phyloP scores from a whole-genome alignment of 1,140 invertebrate species.

The Laupala kohalensis region DNA sequence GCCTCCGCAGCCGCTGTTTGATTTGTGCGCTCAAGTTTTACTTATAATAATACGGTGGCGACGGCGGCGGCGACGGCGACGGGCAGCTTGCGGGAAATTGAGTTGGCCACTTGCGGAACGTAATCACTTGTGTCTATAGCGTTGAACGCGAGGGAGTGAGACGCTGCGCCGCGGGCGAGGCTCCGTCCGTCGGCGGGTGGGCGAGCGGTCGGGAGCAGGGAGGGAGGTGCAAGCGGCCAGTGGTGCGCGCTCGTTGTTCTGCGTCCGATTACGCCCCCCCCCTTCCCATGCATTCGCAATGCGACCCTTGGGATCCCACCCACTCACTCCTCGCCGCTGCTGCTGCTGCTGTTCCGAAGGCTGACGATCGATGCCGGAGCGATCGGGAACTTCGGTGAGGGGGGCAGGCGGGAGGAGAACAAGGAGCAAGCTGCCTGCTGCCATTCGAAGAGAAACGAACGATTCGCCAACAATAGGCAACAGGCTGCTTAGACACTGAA shows the following conservation, averaged over 20 bases:
- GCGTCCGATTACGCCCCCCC: neutral
- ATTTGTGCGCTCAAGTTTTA: conserved; percentile 10
- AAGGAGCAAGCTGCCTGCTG: no score
- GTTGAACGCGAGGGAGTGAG: neutral
- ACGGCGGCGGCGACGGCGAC: neutral
- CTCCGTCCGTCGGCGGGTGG: neutral
- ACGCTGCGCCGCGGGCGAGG: neutral
- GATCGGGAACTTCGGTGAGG: no score
- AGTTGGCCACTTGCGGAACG: conserved; percentile 7
- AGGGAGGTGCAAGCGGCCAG: neutral
- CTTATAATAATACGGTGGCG: neutral
- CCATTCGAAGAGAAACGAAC: no score
- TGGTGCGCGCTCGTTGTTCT: neutral
- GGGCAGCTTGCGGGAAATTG: conserved; percentile 12
- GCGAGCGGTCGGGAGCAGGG: neutral
- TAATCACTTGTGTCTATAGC: conserved; percentile 14
- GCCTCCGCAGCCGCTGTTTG: neutral
- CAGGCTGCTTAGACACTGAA: no score
- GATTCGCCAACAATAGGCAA: no score
- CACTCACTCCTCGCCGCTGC: no score
- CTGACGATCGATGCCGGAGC: no score
- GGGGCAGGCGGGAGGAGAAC: no score
- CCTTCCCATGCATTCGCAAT: neutral
- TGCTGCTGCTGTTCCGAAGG: no score
- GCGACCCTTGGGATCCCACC: neutral